Evolutionary conservation across 2,113 vertebrate genomes (phyloP).

Genomic region (Circaetus gallicus): DNA sequence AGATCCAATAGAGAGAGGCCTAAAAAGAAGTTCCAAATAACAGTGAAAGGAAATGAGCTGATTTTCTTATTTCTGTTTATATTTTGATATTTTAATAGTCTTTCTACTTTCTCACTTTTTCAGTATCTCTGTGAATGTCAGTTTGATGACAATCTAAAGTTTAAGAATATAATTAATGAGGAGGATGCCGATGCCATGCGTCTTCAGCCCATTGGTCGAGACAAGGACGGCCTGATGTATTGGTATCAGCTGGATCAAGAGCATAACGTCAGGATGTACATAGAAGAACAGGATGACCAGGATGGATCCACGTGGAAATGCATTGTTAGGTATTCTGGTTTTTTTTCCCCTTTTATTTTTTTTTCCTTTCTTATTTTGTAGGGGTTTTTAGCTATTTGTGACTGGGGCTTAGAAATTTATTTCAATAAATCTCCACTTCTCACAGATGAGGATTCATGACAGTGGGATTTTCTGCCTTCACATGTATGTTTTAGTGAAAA

Average conservation of each 20-base stretch:
- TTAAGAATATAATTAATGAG: conserved; percentile 92
- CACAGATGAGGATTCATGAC: not conserved
- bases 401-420: not conserved
- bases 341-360: not conserved
- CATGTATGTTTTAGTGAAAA: not conserved
- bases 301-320: conserved; percentile 95
- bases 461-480: not conserved
- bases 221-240: conserved; percentile 91
- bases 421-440: not conserved
- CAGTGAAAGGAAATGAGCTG: not conserved
- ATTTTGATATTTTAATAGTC: not conserved
- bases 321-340: conserved; percentile 85
- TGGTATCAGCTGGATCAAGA: conserved; percentile 97
- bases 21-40: not conserved
- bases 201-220: conserved; percentile 90
- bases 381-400: not conserved
- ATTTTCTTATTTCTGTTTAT: not conserved
- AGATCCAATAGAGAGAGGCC: not conserved
- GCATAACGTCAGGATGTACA: conserved; percentile 94
- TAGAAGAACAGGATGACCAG: conserved; percentile 95
- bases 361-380: not conserved
- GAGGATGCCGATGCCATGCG: conserved; percentile 95
- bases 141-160: conserved; percentile 98
- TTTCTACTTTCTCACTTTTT: not conserved
- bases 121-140: conserved; percentile 98